These are phyloP conservation scores for Drosophila santomea DNA, from an alignment of 1,140 invertebrate species.

Conservation along the genomic window DNA sequence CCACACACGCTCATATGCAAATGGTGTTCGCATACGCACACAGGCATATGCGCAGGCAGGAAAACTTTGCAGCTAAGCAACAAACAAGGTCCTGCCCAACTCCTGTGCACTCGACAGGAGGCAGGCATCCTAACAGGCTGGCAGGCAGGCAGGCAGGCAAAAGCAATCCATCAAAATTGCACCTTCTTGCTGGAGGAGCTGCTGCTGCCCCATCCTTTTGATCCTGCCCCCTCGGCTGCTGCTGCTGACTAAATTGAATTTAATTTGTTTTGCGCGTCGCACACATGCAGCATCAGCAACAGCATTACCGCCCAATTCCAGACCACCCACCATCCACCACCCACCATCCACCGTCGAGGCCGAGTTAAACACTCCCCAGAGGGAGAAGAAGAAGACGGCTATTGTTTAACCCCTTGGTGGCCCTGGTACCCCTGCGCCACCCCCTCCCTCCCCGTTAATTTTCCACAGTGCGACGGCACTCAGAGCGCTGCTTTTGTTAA, in stretches of 20 bases:
- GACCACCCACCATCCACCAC: too few relatives aligned
- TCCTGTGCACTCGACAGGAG: slow-evolving; percentile 40
- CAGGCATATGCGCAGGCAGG: slow-evolving; percentile 40
- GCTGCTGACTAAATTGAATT: slow-evolving; percentile 79
- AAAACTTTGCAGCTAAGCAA: slow-evolving; percentile 82
- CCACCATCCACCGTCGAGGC: slow-evolving; percentile 12
- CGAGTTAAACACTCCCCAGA: slow-evolving; percentile 79
- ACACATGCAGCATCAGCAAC: slow-evolving; percentile 43
- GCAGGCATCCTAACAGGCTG: slow-evolving; percentile 41
- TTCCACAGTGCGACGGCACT: slow-evolving; percentile 18
- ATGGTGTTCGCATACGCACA: slow-evolving; percentile 24
- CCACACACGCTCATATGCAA: slow-evolving; percentile 32
- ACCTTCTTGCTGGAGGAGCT: slow-evolving; percentile 76
- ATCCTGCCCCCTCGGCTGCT: slow-evolving; percentile 5
- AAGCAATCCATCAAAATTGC: slow-evolving; percentile 85
- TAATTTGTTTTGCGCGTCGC: slow-evolving; percentile 82
- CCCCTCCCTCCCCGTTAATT: background rate
- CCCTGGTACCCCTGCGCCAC: background rate
- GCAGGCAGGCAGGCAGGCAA: slow-evolving; percentile 41
- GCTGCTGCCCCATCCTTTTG: slow-evolving; percentile 5
- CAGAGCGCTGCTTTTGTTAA: slow-evolving; percentile 78
- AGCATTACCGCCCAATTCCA: slow-evolving; percentile 57
- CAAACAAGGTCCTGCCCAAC: slow-evolving; percentile 68
- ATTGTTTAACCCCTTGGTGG: slow-evolving; percentile 78
- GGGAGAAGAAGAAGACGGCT: slow-evolving; percentile 43